Evolutionary conservation across 2,888 invertebrate genomes (phyloP).

Genomic region (Acronicta alni): DNA sequence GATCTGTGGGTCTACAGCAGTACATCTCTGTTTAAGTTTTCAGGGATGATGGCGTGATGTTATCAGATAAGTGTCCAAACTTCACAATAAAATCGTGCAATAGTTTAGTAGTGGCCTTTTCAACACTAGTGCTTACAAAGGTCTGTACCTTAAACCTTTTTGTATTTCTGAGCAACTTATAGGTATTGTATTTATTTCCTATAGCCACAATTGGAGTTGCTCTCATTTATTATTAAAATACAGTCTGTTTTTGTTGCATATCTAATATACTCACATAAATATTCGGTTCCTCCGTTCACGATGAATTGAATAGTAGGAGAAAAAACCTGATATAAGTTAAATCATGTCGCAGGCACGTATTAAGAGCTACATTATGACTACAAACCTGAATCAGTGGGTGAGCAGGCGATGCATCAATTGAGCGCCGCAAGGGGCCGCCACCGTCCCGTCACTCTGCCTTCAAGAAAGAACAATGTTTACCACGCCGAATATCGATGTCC

Average conservation of each 20-base stretch:
- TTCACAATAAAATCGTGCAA: no score
- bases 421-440: conserved; percentile 83
- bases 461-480: conserved; percentile 62
- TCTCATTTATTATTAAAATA: conserved; percentile 52
- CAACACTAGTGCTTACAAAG: no score
- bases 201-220: conserved; percentile 45
- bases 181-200: conserved; percentile 41
- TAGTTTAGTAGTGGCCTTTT: no score
- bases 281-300: conserved; percentile 45
- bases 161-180: conserved; percentile 17
- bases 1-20: no score
- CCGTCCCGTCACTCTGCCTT: conserved; percentile 67
- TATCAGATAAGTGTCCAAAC: no score
- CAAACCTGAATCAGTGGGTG: conserved; percentile 68
- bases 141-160: conserved; percentile 9
- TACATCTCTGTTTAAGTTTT: no score
- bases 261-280: conserved; percentile 49
- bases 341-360: conserved; percentile 56
- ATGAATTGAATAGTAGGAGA: conserved; percentile 56
- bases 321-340: conserved; percentile 54
- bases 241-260: conserved; percentile 46
- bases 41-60: no score
- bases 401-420: conserved; percentile 86
- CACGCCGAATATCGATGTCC: conserved; percentile 66
- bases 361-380: conserved; percentile 63